Percentiles rank a stretch among this genome's conserved stretches.
Conservation (phyloP, 2,113 vertebrate species). For the Colaptes auratus region DNA sequence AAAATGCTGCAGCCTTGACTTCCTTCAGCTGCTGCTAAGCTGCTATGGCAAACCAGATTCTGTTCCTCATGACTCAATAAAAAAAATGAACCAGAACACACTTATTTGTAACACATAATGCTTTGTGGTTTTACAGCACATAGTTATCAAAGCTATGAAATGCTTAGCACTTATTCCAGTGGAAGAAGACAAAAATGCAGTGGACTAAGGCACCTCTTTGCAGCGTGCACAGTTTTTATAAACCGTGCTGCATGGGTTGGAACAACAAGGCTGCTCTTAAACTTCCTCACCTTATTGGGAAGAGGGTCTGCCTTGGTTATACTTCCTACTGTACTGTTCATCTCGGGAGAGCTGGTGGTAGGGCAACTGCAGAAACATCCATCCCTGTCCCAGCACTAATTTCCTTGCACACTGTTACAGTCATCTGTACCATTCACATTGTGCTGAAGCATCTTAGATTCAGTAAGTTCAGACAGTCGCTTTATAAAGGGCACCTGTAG, state of each 20-base stretch:
- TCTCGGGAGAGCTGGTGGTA: not conserved
- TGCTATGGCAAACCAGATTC: not conserved
- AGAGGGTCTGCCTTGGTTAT: not conserved
- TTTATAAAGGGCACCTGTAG: not conserved
- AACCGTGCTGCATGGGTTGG: not conserved
- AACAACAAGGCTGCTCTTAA: not conserved
- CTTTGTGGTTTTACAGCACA: not conserved
- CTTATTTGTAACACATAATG: not conserved
- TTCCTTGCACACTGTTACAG: not conserved
- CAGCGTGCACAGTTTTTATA: not conserved
- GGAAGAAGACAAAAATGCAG: not conserved
- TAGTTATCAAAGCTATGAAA: not conserved
- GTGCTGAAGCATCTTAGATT: not conserved
- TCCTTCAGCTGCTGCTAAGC: not conserved
- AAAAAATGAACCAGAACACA: not conserved
- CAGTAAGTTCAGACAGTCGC: not conserved
- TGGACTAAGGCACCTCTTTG: not conserved
- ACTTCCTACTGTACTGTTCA: not conserved
- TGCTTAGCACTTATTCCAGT: not conserved
- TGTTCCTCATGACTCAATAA: not conserved
- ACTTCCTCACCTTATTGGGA: not conserved
- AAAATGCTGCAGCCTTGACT: not conserved
- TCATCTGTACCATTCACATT: not conserved
- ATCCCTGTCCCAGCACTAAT: not conserved
- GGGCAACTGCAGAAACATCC: not conserved